Conservation (phyloP, 2,888 invertebrate genomes). For the Chalcosyrphus nemorum region DNA sequence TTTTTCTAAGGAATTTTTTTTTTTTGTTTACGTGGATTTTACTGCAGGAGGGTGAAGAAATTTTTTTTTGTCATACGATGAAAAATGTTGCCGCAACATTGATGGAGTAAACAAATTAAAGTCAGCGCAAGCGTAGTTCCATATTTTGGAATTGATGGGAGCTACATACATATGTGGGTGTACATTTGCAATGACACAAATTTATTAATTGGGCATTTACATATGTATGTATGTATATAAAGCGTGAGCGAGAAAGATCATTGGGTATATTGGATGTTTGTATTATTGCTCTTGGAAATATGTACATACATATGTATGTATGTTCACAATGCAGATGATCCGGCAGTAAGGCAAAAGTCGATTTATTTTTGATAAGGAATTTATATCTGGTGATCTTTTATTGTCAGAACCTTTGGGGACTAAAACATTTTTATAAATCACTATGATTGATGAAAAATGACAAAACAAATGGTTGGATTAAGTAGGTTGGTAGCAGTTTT, state of each 20-base stretch:
- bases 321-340: no score
- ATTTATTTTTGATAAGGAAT: no score
- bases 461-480: no score
- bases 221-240: not conserved
- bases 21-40: constrained; percentile 41
- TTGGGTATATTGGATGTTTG: not conserved
- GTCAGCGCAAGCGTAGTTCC: constrained; percentile 21
- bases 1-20: not conserved
- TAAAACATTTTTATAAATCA: no score
- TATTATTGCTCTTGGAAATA: not conserved
- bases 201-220: not conserved
- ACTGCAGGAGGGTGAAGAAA: no score
- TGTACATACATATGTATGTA: no score
- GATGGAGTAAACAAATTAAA: constrained; percentile 6
- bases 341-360: no score
- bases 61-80: not conserved
- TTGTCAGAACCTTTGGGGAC: no score
- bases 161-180: not conserved
- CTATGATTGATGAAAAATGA: no score
- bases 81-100: constrained; percentile 54
- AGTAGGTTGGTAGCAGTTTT: no score
- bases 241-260: not conserved
- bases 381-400: no score
- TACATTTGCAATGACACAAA: constrained; percentile 2
- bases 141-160: not conserved